phyloP scores from a whole-genome alignment of 2,888 invertebrate genomes.

The Eristalis arbustorum region DNA sequence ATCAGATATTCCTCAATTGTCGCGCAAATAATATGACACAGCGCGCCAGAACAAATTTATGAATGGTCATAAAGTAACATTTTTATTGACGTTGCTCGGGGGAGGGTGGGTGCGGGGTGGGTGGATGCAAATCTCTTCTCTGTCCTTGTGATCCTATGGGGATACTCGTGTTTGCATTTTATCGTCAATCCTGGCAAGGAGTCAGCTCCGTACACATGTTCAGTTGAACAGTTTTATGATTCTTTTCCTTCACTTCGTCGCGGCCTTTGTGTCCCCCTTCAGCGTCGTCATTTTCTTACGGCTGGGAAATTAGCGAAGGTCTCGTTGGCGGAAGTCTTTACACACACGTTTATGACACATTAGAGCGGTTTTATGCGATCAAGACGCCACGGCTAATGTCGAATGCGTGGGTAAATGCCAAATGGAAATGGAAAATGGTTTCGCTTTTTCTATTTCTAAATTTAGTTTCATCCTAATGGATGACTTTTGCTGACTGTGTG shows the following conservation, averaged over 20 bases:
- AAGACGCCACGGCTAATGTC: slow-evolving; percentile 24
- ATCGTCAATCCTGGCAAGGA: slow-evolving; percentile 12
- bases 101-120: background rate
- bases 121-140: slow-evolving; percentile 31
- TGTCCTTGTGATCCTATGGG: background rate
- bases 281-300: background rate
- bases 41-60: slow-evolving; percentile 21
- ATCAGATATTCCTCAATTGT: slow-evolving; percentile 31
- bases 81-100: slow-evolving; percentile 31
- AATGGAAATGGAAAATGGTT: slow-evolving; percentile 13
- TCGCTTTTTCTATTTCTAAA: slow-evolving; percentile 17
- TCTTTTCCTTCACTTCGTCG: background rate
- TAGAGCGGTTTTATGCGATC: slow-evolving; percentile 10
- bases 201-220: background rate
- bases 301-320: slow-evolving; percentile 16
- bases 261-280: background rate
- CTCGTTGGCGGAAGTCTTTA: slow-evolving; percentile 14
- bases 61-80: slow-evolving; percentile 35
- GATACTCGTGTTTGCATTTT: slow-evolving; percentile 19
- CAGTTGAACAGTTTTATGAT: slow-evolving; percentile 18
- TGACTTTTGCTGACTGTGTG: background rate
- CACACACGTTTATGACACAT: slow-evolving; percentile 38
- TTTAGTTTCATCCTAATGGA: slow-evolving; percentile 29
- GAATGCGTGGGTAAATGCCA: background rate
- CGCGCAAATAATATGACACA: slow-evolving; percentile 23